phyloP scores from a whole-genome alignment of 2,113 vertebrate species.

The Neofelis nebulosa region DNA sequence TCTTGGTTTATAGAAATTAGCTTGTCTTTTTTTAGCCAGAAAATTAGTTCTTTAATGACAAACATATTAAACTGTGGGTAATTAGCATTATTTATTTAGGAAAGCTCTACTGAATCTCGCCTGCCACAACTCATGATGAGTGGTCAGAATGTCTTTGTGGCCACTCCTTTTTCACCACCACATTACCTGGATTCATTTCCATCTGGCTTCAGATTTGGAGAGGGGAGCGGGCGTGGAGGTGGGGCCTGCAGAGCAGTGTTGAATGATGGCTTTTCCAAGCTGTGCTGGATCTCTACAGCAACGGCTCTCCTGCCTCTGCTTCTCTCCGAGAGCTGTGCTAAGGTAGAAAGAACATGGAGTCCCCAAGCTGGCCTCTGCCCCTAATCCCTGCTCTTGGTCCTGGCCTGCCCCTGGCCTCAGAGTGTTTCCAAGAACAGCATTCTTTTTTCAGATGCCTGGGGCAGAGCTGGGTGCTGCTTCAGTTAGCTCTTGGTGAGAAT shows the following conservation, averaged over 20 bases:
- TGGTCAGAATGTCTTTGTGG: background rate
- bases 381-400: background rate
- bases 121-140: conserved; percentile 20
- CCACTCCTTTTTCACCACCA: background rate
- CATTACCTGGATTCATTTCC: background rate
- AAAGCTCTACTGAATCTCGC: conserved; percentile 19
- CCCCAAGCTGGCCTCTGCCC: background rate
- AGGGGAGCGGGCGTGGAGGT: background rate
- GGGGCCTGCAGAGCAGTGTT: background rate
- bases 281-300: background rate
- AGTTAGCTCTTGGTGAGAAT: background rate
- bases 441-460: background rate
- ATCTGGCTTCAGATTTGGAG: background rate
- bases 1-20: conserved; percentile 21
- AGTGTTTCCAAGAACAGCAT: background rate
- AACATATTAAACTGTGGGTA: conserved; percentile 18
- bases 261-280: background rate
- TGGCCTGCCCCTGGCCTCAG: background rate
- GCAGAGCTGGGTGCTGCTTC: background rate
- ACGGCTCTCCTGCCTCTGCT: background rate
- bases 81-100: conserved; percentile 56
- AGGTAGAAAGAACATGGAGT: background rate
- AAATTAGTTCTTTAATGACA: conserved; percentile 59
- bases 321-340: background rate
- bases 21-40: conserved; percentile 33